Evolutionary conservation across 2,888 invertebrate genomes (phyloP).

Genomic region (Axea sp.): DNA sequence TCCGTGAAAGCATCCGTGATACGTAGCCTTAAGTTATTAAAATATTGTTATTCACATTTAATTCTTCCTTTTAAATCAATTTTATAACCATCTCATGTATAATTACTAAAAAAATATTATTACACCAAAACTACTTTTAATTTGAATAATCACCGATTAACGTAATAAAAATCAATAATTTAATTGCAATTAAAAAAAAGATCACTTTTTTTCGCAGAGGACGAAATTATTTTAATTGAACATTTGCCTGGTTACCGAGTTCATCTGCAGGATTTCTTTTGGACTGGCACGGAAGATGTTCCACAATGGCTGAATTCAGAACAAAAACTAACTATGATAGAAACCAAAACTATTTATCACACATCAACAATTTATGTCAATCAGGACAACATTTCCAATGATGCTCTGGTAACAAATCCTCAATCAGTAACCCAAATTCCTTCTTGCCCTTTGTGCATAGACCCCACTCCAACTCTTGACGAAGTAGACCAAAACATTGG

Average conservation of each 20-base stretch:
- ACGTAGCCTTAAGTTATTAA: too few species aligned
- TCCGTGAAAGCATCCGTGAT: too few species aligned
- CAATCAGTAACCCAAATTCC: slow-evolving; percentile 17
- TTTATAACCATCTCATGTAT: too few species aligned
- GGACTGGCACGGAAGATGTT: slow-evolving; percentile 93
- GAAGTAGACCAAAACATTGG: slow-evolving; percentile 74
- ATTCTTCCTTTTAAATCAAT: too few species aligned
- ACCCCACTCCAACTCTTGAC: slow-evolving; percentile 73
- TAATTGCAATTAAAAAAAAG: too few species aligned
- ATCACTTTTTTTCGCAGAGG: slow-evolving; percentile 74
- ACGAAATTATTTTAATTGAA: slow-evolving; percentile 77
- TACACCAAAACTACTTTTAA: too few species aligned
- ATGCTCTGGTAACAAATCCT: slow-evolving; percentile 17
- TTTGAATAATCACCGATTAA: too few species aligned
- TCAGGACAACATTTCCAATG: slow-evolving; percentile 50
- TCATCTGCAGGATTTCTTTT: slow-evolving; percentile 91
- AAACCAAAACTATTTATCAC: slow-evolving; percentile 75
- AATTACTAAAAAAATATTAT: too few species aligned
- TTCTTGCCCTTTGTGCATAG: slow-evolving; percentile 73
- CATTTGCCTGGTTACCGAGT: slow-evolving; percentile 76
- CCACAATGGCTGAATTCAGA: slow-evolving; percentile 83
- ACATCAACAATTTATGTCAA: slow-evolving; percentile 75
- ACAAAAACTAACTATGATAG: slow-evolving; percentile 73
- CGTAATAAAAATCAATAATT: too few species aligned
- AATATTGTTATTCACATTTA: too few species aligned